Conservation (phyloP, 2,113 vertebrate species). For the Phaetusa simplex region DNA sequence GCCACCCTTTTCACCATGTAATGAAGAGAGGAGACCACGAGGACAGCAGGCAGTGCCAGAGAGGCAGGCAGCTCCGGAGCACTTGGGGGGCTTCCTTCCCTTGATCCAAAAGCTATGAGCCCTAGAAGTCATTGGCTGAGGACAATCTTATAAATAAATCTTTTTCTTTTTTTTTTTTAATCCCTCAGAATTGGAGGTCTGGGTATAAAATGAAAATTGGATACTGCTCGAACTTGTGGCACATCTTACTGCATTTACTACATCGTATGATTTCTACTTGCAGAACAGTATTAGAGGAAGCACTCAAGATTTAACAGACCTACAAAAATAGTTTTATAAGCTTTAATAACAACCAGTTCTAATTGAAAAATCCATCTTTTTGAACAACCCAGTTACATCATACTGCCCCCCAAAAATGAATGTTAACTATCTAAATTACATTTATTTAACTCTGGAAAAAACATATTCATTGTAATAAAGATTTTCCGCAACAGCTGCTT, state of each 20-base stretch:
- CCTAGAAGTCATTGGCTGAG: background rate
- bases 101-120: background rate
- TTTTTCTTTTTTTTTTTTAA: background rate
- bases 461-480: constrained; percentile 37
- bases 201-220: background rate
- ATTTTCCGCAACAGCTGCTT: constrained; percentile 74
- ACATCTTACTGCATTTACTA: background rate
- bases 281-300: background rate
- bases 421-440: constrained; percentile 26
- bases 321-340: background rate
- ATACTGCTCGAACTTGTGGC: background rate
- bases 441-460: constrained; percentile 62
- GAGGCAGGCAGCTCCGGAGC: fast-evolving
- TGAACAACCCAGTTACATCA: background rate
- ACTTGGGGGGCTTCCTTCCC: background rate
- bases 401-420: background rate
- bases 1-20: background rate
- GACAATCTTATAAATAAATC: background rate
- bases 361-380: background rate
- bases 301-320: background rate
- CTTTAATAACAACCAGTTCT: background rate
- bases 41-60: background rate
- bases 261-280: background rate
- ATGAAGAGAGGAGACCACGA: background rate
- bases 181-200: background rate